These are phyloP conservation scores for Callinectes sapidus DNA, from an alignment of 2,888 invertebrate species.

Conservation along the genomic window DNA sequence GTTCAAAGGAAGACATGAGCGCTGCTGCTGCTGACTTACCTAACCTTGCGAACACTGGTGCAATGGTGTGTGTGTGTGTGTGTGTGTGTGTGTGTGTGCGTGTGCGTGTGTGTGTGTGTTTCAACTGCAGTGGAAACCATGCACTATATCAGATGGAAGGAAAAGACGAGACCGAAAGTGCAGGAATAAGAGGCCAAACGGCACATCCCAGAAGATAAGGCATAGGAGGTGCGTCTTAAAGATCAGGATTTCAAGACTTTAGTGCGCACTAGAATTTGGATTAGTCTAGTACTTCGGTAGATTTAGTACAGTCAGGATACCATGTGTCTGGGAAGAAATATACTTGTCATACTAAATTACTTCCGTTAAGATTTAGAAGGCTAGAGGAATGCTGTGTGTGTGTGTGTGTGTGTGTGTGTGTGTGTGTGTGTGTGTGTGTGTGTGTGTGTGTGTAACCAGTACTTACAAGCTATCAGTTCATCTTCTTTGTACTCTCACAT, in stretches of 20 bases:
- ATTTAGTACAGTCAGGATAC: neutral
- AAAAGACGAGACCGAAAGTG: neutral
- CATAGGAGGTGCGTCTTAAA: neutral
- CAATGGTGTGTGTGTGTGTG: slow-evolving; percentile 25
- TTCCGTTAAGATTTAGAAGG: neutral
- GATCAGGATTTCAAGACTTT: neutral
- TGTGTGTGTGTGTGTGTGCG: slow-evolving; percentile 21
- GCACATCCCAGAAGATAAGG: neutral
- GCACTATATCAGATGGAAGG: neutral
- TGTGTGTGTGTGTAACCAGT: neutral
- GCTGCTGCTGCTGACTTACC: neutral
- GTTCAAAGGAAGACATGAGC: slow-evolving; percentile 7
- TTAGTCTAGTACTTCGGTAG: slow-evolving; percentile 4
- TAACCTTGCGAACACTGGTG: neutral
- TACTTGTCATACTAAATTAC: neutral
- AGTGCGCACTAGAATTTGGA: slow-evolving; percentile 18
- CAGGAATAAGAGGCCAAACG: neutral
- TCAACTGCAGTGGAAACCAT: too few relatives aligned
- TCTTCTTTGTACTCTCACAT: neutral
- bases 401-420: slow-evolving; percentile 24
- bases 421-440: slow-evolving; percentile 16
- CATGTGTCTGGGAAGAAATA: neutral
- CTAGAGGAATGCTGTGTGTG: neutral
- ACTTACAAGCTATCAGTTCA: neutral
- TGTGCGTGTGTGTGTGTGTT: neutral